Percentiles rank a stretch among this genome's conserved stretches.
phyloP scores from a whole-genome alignment of 2,113 vertebrate species.

The Condylura cristata region DNA sequence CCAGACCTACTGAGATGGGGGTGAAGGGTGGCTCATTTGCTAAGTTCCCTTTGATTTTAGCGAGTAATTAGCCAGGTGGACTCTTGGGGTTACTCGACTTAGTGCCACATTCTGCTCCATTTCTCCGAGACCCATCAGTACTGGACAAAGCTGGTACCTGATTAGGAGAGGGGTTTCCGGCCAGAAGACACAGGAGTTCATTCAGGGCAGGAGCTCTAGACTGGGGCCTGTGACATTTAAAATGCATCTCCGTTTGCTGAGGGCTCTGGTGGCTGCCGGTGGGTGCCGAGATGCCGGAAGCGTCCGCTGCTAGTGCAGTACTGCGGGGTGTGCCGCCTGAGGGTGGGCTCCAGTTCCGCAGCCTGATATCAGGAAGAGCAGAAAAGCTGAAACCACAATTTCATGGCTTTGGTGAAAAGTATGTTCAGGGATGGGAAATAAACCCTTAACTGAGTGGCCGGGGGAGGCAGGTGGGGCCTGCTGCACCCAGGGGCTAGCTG shows the following conservation, averaged over 20 bases:
- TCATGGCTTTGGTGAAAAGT: slow-evolving; percentile 19
- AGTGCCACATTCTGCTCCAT: not conserved
- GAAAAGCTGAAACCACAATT: not conserved
- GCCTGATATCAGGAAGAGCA: too few relatives aligned
- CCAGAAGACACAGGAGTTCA: not conserved
- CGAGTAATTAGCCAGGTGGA: not conserved
- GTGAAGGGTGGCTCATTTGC: not conserved
- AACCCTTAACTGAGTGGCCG: too few relatives aligned
- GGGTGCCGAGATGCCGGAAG: too few relatives aligned
- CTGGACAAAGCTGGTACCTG: not conserved
- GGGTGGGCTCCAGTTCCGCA: too few relatives aligned
- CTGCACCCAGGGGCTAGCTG: too few relatives aligned
- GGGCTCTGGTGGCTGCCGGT: not conserved
- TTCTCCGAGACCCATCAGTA: not conserved
- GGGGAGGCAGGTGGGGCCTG: too few relatives aligned
- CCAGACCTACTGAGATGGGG: not conserved
- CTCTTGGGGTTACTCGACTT: not conserved
- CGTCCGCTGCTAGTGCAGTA: too few relatives aligned
- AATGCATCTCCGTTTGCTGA: not conserved
- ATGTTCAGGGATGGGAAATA: not conserved
- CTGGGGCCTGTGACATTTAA: not conserved
- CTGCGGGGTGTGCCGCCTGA: too few relatives aligned
- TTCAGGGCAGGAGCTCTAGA: not conserved
- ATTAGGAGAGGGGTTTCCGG: not conserved
- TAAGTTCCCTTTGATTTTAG: not conserved